Base-by-base conservation (phyloP, 2,888 invertebrate genomes). In the Agrilus mali region DNA sequence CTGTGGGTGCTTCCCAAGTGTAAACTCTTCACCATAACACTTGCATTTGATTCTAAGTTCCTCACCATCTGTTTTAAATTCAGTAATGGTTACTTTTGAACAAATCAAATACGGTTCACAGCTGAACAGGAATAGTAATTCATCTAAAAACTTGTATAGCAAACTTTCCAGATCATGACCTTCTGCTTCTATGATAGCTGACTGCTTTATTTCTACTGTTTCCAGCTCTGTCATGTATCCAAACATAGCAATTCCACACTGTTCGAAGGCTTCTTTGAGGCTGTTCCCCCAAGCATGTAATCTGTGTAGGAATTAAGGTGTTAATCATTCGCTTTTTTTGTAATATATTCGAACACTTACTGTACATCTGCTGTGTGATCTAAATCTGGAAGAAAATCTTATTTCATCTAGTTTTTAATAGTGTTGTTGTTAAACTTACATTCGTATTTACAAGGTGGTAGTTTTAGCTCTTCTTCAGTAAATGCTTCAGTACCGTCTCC, bases 341-440 rank as follows among this genome's bases (percentile, higher is more conserved):
- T 2, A 35, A 33, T 38, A 40, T 42, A 48, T 45, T 10, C 17
- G 37, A 12, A 33, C 59, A 83, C 89, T 84, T 74, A 93, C 88
- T 97, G 97, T n/a, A 97, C 89, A 71, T 97, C 97, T 14, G 97
- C 96, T 27, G 96, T 94, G 64, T 97, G 96, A 62, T 97, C 97
- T 64, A 97, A 72, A 77, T 89, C 90, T 90, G 72, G 48, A 78
- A 73, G 46, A 53, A 53, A 34, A 39, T 37, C 2, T 2, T 13
- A 12, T 17, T 37, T 16, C 13, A 17, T 16, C 4, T 2, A 10
- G n/a, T 6, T 15, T 15, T 7, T 34, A 37, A 17, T 7, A 32
- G 15, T 33, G 38, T 38, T 12, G 14, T 36, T n/a, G n/a, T n/a
- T n/a, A 13, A 14, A 57, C 84, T 78, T 69, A 87, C 88, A 88